Conservation (phyloP, 1,140 invertebrate species). For the Drosophila arawakana region DNA sequence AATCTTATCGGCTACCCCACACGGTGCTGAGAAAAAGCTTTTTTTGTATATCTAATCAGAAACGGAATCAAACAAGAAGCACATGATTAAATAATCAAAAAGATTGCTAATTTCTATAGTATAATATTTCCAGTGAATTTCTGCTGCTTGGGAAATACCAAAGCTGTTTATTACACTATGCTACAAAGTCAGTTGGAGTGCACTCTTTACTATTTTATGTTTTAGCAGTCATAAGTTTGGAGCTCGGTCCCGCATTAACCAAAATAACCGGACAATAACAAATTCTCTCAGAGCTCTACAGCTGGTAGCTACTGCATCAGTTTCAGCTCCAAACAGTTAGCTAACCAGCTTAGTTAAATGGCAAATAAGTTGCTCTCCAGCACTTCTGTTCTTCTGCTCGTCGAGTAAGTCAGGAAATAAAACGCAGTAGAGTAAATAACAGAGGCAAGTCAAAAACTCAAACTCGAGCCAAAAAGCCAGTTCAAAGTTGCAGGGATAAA, state of each 20-base stretch:
- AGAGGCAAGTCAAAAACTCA: constrained; percentile 52
- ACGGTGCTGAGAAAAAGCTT: background rate
- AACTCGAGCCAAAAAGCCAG: constrained; percentile 67
- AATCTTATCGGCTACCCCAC: constrained; percentile 24
- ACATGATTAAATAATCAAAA: constrained; percentile 1
- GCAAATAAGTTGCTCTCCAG: constrained; percentile 52
- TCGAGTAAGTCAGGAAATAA: constrained; percentile 9
- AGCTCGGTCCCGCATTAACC: constrained; percentile 18
- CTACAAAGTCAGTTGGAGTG: background rate
- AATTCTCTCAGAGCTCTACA: constrained; percentile 10
- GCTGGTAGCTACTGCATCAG: background rate
- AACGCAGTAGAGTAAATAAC: constrained; percentile 63
- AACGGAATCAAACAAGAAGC: background rate
- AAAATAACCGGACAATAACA: constrained; percentile 20
- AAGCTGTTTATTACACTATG: background rate
- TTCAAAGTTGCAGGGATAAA: constrained; percentile 61
- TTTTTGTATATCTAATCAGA: constrained; percentile 10
- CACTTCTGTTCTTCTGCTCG: background rate
- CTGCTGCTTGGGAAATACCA: background rate
- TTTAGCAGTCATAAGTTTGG: constrained; percentile 1
- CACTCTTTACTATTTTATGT: background rate
- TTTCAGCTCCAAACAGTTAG: constrained; percentile 44
- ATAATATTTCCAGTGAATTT: constrained; percentile 5
- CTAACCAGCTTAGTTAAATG: constrained; percentile 74
- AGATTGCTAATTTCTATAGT: constrained; percentile 1